phyloP scores from a whole-genome alignment of 2,113 vertebrate genomes.

The Coregonus clupeaformis region DNA sequence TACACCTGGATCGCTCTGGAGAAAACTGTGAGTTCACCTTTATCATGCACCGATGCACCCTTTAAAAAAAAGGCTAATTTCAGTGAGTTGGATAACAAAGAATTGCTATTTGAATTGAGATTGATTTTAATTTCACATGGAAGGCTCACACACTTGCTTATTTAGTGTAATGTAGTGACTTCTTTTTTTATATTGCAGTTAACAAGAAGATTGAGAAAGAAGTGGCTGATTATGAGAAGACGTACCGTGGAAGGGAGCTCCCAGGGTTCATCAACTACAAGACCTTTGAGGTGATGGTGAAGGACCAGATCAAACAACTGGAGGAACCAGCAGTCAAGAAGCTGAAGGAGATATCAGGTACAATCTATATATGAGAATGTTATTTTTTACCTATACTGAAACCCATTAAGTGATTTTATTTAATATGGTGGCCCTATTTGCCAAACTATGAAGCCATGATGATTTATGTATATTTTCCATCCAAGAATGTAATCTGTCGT shows the following conservation, averaged over 20 bases:
- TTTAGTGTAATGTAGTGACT: not conserved
- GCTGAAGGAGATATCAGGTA: slow-evolving; percentile 63
- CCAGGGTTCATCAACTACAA: slow-evolving; percentile 83
- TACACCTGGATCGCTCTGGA: not conserved
- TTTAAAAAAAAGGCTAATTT: no score
- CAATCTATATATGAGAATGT: not conserved
- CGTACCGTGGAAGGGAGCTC: slow-evolving; percentile 81
- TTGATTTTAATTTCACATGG: no score
- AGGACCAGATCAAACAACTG: slow-evolving; percentile 72
- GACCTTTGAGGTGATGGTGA: slow-evolving; percentile 81
- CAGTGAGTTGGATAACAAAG: no score
- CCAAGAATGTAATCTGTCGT: no score
- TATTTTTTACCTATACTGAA: no score
- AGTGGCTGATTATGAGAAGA: slow-evolving; percentile 66
- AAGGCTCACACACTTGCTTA: not conserved
- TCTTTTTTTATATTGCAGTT: slow-evolving; percentile 60
- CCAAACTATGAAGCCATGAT: no score
- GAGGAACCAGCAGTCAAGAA: slow-evolving; percentile 78
- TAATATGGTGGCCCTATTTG: not conserved
- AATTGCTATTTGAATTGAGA: no score
- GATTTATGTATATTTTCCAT: no score
- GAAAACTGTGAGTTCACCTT: slow-evolving; percentile 62
- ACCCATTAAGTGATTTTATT: no score
- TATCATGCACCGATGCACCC: not conserved
- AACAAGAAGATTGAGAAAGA: slow-evolving; percentile 36